phyloP scores from a whole-genome alignment of 2,113 vertebrate species.

The Marmota flaviventris region DNA sequence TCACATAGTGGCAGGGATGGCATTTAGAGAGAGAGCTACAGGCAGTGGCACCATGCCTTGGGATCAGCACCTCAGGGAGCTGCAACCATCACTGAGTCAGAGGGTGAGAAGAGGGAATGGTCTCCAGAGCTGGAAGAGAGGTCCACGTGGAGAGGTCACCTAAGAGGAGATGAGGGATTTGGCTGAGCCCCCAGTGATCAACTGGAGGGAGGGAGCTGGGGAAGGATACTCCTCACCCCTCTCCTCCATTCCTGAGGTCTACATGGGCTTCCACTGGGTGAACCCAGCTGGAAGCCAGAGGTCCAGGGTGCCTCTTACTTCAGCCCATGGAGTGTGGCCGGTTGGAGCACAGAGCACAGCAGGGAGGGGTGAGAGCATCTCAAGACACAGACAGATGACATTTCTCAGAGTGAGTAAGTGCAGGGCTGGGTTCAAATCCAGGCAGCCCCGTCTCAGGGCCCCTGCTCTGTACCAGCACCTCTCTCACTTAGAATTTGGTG shows the following conservation, averaged over 20 bases:
- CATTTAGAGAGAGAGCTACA: neutral
- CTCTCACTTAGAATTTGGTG: neutral
- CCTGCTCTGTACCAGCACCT: neutral
- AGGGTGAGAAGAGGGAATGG: neutral
- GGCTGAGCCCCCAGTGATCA: neutral
- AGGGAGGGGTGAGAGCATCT: neutral
- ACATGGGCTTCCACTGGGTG: rapidly evolving
- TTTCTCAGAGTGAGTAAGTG: too few species aligned
- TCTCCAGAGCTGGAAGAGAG: neutral
- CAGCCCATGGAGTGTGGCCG: neutral
- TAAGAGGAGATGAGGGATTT: neutral
- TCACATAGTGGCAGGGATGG: neutral
- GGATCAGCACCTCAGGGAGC: neutral
- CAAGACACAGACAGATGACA: neutral
- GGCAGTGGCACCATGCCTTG: neutral
- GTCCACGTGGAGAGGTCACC: neutral
- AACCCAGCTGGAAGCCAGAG: neutral
- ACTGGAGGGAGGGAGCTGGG: neutral
- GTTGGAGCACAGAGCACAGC: neutral
- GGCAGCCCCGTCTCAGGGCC: neutral
- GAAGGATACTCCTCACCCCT: neutral
- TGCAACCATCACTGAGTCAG: too few species aligned
- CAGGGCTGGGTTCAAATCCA: neutral
- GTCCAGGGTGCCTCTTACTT: too few species aligned
- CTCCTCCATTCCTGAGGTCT: neutral